Base-by-base conservation (phyloP, 2,888 invertebrate species). In the Suillia variegata region DNA sequence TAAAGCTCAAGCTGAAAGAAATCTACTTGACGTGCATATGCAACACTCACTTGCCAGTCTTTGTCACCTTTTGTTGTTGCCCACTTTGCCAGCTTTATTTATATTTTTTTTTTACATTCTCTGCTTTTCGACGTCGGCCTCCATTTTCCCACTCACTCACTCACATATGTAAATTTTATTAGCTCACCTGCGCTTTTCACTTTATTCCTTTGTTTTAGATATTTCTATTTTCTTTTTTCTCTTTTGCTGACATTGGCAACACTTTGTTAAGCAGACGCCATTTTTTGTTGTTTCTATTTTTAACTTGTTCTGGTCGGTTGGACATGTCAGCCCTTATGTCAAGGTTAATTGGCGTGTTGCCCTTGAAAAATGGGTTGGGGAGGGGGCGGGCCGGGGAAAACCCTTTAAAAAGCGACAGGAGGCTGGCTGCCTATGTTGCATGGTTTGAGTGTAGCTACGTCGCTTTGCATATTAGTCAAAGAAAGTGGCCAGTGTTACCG, bases 281-380 rank as follows among this genome's bases (percentile, higher is more conserved):
- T 26, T 26, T 26, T 26, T 26, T 6, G 26, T n/a, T 31, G 31
- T 12, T 12, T 31, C 31, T 31, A 31, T 31, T 8, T 31, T 31
- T 31, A 12, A 12, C 31, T 31, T 5, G 31, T 12, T 5, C 31
- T 31, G 6, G 6, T 31, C 12, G 31, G 31, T 12, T 31, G 5
- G 5, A 31, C 13, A 8, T 38, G 38, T 38, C 38, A 38, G n/a
- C 38, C 38, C 10, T 38, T n/a, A 13, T 38, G n/a, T 38, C 38
- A 38, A 38, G 38, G 38, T 38, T 38, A 38, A 38, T 38, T 38
- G 38, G 38, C 31, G n/a, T n/a, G 26, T 13, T 38, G 38, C n/a
- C 38, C 38, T 38, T 38, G 38, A 38, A 38, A 13, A 31, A n/a
- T n/a, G n/a, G n/a, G n/a, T n/a, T n/a, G n/a, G n/a, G n/a, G n/a